Base-by-base conservation (phyloP, 2,888 invertebrate species). In the Meganola albula region DNA sequence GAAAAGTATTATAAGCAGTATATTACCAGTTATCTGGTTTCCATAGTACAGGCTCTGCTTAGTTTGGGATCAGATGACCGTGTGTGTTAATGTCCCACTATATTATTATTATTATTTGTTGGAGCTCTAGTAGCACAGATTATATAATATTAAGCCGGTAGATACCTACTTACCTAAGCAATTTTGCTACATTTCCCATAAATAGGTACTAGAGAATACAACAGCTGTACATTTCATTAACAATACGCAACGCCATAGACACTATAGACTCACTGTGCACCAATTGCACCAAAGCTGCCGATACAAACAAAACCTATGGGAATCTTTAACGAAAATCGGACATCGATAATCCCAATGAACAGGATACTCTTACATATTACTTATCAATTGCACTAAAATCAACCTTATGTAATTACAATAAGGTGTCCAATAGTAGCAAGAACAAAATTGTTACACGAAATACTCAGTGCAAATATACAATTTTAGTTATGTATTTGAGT, bases 301-400 rank as follows among this genome's bases (percentile, higher is more conserved):
- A 52, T 47, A 56, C 53, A 55, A 55, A 61, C 49, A 52, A 53
- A 53, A 54, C 40, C 55, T 58, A 57, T 69, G 65, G 58, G 67
- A 71, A 69, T 50, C 44, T 44, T 48, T 46, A 54, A 59, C 58
- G 48, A 59, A 53, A 54, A 63, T 55, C 54, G 53, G 63, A 67
- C 67, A 60, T 65, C 63, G 55, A 58, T 69, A 69, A 71, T 73
- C 67, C 59, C 51, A 50, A 53, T 51, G 48, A 51, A 54, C 48
- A 30, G 54, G 40, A 43, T 20, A 33, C n/a, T 22, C 38, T 27
- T 12, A 27, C 41, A 37, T 25, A 8, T 9, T 11, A 6, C 10
- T 12, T 0, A n/a, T 10, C 10, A 0, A 20, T 8, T 28, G 34
- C 1, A 3, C 16, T 0, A 51, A 24, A 26, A 10, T 44, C 29